Evolutionary conservation across 1,140 invertebrate species (phyloP).

Genomic region (Drosophila repleta): DNA sequence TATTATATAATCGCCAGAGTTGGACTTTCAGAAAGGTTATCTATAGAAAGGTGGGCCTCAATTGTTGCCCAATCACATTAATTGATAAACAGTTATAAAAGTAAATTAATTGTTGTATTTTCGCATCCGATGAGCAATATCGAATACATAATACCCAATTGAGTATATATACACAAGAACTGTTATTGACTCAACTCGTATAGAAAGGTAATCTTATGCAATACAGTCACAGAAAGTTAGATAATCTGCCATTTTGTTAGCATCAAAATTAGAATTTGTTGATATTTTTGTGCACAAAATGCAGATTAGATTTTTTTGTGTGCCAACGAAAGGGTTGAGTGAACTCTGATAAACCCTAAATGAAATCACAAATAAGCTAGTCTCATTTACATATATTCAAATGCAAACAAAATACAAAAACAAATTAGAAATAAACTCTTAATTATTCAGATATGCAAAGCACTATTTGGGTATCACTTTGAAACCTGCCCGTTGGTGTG

Average conservation of each 20-base stretch:
- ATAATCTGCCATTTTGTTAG: not conserved
- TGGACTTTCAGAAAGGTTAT: slow-evolving; percentile 23
- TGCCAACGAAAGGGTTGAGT: slow-evolving; percentile 50
- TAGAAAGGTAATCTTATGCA: not conserved
- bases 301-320: not conserved
- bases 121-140: too few relatives aligned
- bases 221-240: not conserved
- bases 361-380: slow-evolving; percentile 30
- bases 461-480: slow-evolving; percentile 17
- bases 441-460: slow-evolving; percentile 60
- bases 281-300: not conserved
- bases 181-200: too few relatives aligned
- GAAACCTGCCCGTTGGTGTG: slow-evolving; percentile 56
- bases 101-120: not conserved
- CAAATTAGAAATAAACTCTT: slow-evolving; percentile 18
- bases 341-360: slow-evolving; percentile 53
- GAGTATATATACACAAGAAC: too few relatives aligned
- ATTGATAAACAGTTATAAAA: slow-evolving; percentile 11
- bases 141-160: too few relatives aligned
- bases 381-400: slow-evolving; percentile 50
- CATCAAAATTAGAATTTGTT: slow-evolving; percentile 4
- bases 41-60: slow-evolving; percentile 21
- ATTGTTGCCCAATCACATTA: not conserved
- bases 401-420: slow-evolving; percentile 29
- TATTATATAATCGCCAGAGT: slow-evolving; percentile 53